phyloP scores from a whole-genome alignment of 2,797 vertebrate species.

The Siniperca obscura region DNA sequence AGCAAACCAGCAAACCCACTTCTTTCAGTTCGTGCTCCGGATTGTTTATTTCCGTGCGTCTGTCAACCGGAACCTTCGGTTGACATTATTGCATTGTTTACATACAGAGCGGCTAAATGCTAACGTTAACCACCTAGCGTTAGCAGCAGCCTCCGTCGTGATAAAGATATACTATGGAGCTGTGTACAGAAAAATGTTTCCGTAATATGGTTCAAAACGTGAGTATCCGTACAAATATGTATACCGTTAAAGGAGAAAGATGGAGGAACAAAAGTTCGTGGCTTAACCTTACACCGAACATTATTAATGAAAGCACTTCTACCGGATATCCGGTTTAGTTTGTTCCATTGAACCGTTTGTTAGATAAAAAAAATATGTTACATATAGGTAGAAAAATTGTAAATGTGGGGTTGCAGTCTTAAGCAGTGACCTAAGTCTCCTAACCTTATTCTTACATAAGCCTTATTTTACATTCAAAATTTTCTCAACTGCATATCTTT shows the following conservation, averaged over 20 bases:
- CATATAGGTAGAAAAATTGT: not conserved
- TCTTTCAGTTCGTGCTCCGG: constrained; percentile 34
- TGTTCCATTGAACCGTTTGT: not conserved
- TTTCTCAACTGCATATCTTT: no score
- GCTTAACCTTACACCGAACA: constrained; percentile 1
- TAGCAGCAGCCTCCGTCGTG: not conserved
- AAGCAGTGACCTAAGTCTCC: no score
- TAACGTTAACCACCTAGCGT: not conserved
- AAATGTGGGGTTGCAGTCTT: no score
- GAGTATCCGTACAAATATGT: not conserved
- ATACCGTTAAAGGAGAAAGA: not conserved
- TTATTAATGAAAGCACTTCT: not conserved
- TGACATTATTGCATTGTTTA: constrained; percentile 54
- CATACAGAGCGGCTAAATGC: not conserved
- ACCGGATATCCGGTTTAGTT: constrained; percentile 44
- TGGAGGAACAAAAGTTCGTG: not conserved
- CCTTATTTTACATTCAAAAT: no score
- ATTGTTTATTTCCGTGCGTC: constrained; percentile 56
- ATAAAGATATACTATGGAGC: accelerated
- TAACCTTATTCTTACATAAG: no score
- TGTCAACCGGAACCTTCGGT: constrained; percentile 66
- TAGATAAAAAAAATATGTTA: no score
- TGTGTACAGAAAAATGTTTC: accelerated
- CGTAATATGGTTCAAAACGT: accelerated
- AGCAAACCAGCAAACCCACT: constrained; percentile 30